phyloP scores from a whole-genome alignment of 2,113 vertebrate genomes.

The Tetrao urogallus region DNA sequence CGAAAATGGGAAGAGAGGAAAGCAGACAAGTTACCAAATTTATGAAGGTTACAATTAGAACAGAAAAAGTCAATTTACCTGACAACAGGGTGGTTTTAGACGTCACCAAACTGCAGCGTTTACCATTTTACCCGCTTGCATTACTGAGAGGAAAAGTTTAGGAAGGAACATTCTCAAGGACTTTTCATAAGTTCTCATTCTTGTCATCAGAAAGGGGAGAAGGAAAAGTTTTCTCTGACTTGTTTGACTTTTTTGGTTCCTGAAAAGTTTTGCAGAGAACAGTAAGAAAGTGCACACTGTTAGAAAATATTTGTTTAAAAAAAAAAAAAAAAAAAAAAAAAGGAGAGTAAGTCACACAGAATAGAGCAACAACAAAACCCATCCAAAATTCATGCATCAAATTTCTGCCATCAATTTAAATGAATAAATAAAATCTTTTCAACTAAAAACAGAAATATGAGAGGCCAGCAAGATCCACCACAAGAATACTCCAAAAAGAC shows the following conservation, averaged over 20 bases:
- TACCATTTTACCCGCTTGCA: slow-evolving; percentile 78
- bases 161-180: slow-evolving; percentile 83
- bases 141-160: slow-evolving; percentile 85
- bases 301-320: slow-evolving; percentile 70
- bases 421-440: slow-evolving; percentile 72
- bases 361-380: slow-evolving; percentile 63
- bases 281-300: slow-evolving; percentile 83
- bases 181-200: slow-evolving; percentile 80
- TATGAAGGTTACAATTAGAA: slow-evolving; percentile 28
- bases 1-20: slow-evolving; percentile 52
- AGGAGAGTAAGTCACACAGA: slow-evolving; percentile 63
- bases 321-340: no score
- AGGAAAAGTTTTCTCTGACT: slow-evolving; percentile 85
- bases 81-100: slow-evolving; percentile 75
- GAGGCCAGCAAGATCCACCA: slow-evolving; percentile 66
- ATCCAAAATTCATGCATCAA: slow-evolving; percentile 28
- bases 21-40: slow-evolving; percentile 38
- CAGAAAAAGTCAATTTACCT: slow-evolving; percentile 80
- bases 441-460: slow-evolving; percentile 71
- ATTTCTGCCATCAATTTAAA: slow-evolving; percentile 38
- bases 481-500: slow-evolving; percentile 72
- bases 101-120: slow-evolving; percentile 79
- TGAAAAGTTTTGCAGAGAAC: slow-evolving; percentile 88
- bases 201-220: slow-evolving; percentile 83
- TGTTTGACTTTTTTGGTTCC: slow-evolving; percentile 84